phyloP scores from a whole-genome alignment of 2,888 invertebrate species.

The Thysanoteuthis rhombus region DNA sequence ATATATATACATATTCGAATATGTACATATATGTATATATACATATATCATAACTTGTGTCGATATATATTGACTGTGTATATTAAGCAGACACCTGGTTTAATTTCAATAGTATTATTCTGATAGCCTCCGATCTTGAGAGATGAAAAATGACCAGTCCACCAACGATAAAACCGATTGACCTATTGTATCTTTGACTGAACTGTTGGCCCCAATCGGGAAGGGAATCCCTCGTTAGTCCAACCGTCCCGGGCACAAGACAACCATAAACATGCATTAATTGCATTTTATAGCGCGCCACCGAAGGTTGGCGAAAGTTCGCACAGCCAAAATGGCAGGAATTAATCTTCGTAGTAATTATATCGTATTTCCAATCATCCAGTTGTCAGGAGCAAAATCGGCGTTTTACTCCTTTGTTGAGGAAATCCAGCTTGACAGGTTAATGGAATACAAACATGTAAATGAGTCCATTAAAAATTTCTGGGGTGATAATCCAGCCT shows the following conservation, averaged over 20 bases:
- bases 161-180: no score
- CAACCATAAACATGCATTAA: neutral
- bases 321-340: neutral
- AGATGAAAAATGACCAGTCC: no score
- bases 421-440: neutral
- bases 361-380: neutral
- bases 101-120: no score
- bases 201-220: no score
- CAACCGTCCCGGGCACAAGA: neutral
- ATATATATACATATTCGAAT: no score
- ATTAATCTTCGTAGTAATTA: neutral
- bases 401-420: neutral
- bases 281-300: neutral
- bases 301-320: neutral
- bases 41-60: no score
- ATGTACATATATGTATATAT: no score
- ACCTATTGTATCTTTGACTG: no score
- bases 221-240: neutral
- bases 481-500: neutral
- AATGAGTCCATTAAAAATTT: neutral
- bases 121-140: no score
- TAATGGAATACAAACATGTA: constrained; percentile 12
- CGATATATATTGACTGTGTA: no score
- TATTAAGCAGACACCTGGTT: no score
- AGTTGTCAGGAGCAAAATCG: neutral